phyloP scores from a whole-genome alignment of 2,113 vertebrate genomes.

The Stomatorhinus ivindoensis region DNA sequence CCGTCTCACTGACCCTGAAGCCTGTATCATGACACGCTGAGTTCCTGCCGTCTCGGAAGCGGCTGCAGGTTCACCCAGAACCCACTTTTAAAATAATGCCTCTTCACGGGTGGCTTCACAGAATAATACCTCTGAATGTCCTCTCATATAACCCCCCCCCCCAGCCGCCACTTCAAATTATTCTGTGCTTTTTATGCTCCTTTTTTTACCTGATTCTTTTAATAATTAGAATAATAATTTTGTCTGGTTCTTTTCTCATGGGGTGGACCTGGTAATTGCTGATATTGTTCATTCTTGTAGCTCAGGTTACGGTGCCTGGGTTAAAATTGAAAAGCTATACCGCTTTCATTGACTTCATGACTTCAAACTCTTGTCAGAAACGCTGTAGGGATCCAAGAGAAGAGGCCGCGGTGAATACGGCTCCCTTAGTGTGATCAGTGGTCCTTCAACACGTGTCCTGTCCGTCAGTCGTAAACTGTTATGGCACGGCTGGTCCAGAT shows the following conservation, averaged over 20 bases:
- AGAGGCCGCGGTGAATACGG: neutral
- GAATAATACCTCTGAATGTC: neutral
- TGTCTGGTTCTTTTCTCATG: neutral
- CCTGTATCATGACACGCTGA: neutral
- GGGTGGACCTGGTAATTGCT: neutral
- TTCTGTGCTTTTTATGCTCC: neutral
- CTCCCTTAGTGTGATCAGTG: neutral
- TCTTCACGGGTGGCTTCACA: neutral
- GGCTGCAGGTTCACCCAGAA: neutral
- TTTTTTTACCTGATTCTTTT: neutral
- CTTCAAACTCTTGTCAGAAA: neutral
- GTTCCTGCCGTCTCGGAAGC: neutral
- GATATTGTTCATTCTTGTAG: neutral
- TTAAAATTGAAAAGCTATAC: neutral
- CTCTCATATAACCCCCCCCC: neutral
- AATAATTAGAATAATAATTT: neutral
- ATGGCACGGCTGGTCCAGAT: neutral
- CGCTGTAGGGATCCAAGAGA: neutral
- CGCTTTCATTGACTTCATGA: neutral
- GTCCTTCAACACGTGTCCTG: neutral
- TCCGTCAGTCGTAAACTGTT: neutral
- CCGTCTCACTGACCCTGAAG: neutral
- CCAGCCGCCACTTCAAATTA: neutral
- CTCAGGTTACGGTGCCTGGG: neutral
- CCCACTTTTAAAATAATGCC: neutral